Evolutionary conservation across 2,113 vertebrate species (phyloP), one percentile per base, ranked within the genome.

Genomic region (Nanorana parkeri): DNA sequence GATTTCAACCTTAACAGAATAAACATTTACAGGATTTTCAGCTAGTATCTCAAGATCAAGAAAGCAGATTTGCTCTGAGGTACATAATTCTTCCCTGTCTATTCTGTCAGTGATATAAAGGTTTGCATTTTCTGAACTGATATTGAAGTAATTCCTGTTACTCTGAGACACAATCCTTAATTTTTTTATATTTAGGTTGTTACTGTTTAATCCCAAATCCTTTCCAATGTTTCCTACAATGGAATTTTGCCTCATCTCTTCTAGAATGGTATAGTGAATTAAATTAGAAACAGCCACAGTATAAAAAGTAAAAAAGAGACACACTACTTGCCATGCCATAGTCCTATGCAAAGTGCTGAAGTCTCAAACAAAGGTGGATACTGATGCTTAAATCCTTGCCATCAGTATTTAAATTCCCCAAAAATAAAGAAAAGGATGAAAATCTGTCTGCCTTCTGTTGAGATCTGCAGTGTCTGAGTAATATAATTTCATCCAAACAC

Each of bases 171-270:
- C 58, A 23, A 92, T 87, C 71, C 89, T 90, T 71, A 89, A 87
- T 61, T 88, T 86, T 3, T 78, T 86, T 15, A 78, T 78, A 63
- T 47, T 73, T 72, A 92, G 84, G 36, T 90, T 86, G 7, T 55
- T 75, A 10, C 87, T 47, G 60, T 89, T 83, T 64, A 93, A 84
- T 2, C 88, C 88, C 5, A 93, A 80, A 72, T 93, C 91, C 54
- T 88, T 84, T 47, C 87, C 68, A 71, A 93, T 85, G 47, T 89
- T 88, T 15, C 92, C 92, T 21, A 93, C 88, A 63, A 91, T 85
- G 19, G 89, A 89, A 13, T 89, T 91, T 85, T 86, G 87, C 28
- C 87, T 79, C 73, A 89, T 83, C 61, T 93, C 92, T 80, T 93
- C 92, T 0, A 68, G 84, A 28, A 93, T 79, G 0, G 90, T 88